Conservation (phyloP, 2,888 invertebrate species). For the Timema cristinae region DNA sequence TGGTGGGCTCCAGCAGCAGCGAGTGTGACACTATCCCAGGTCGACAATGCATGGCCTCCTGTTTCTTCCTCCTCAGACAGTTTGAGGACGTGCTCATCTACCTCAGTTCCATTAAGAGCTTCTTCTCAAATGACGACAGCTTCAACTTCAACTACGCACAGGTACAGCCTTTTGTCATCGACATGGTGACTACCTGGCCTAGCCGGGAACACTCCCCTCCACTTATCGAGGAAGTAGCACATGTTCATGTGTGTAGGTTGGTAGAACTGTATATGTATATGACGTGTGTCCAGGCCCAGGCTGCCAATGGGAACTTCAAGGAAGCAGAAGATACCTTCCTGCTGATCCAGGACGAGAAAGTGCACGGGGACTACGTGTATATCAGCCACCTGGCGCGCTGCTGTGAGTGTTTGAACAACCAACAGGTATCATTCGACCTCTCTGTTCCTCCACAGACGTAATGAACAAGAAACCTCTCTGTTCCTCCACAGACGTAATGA, state of each 20-base stretch:
- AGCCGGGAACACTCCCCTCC: too few species aligned
- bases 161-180: conserved; percentile 40
- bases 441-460: conserved; percentile 58
- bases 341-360: conserved; percentile 76
- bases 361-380: conserved; percentile 80
- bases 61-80: conserved; percentile 89
- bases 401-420: conserved; percentile 51
- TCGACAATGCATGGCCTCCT: conserved; percentile 97
- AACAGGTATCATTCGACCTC: not conserved
- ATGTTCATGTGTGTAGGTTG: not conserved
- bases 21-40: conserved; percentile 98
- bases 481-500: conserved; percentile 87
- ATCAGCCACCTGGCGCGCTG: conserved; percentile 84
- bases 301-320: conserved; percentile 86
- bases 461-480: conserved; percentile 84
- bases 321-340: conserved; percentile 92
- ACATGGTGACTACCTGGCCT: too few species aligned
- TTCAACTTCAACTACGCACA: conserved; percentile 87
- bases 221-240: not conserved
- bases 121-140: conserved; percentile 83
- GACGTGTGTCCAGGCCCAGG: conserved; percentile 62
- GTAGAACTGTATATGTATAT: not conserved
- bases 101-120: conserved; percentile 94
- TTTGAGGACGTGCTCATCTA: conserved; percentile 96
- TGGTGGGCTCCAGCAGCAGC: conserved; percentile 93